A percentile compares a stretch with the other conserved stretches of the same genome.
Evolutionary conservation across 92 coral and sea anemone species (phyloP).

Genomic region (Blastomussa wellsi): DNA sequence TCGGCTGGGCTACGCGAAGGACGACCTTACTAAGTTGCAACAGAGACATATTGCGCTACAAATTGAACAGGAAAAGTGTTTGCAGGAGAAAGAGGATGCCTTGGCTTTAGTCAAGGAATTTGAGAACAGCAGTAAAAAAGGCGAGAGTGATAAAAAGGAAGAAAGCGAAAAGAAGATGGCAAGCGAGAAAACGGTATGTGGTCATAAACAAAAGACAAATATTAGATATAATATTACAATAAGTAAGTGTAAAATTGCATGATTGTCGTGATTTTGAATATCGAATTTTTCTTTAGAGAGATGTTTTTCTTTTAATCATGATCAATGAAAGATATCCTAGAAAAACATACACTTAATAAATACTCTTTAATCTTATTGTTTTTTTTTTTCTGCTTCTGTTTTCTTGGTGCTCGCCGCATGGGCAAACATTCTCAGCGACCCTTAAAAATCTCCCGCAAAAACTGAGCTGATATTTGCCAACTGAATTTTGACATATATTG

Average conservation of each 20-base stretch:
- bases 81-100: conserved; percentile 61
- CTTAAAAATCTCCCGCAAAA: not conserved
- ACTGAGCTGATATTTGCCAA: not conserved
- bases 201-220: not conserved
- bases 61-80: conserved; percentile 78
- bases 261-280: not conserved
- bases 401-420: not conserved
- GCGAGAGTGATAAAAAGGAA: not conserved
- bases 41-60: conserved; percentile 82
- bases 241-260: not conserved
- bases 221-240: not conserved
- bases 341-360: too few species aligned
- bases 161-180: not conserved
- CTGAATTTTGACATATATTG: too few species aligned
- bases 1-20: conserved; percentile 67
- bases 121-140: conserved; percentile 12
- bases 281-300: not conserved
- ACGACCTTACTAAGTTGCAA: conserved; percentile 77
- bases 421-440: not conserved
- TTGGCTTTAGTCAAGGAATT: conserved; percentile 49
- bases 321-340: too few species aligned
- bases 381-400: too few species aligned
- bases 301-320: too few species aligned
- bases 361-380: too few species aligned
- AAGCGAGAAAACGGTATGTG: conserved; percentile 20